Base-by-base conservation (phyloP, 1,140 invertebrate genomes). In the Panagrolaimus sp. region DNA sequence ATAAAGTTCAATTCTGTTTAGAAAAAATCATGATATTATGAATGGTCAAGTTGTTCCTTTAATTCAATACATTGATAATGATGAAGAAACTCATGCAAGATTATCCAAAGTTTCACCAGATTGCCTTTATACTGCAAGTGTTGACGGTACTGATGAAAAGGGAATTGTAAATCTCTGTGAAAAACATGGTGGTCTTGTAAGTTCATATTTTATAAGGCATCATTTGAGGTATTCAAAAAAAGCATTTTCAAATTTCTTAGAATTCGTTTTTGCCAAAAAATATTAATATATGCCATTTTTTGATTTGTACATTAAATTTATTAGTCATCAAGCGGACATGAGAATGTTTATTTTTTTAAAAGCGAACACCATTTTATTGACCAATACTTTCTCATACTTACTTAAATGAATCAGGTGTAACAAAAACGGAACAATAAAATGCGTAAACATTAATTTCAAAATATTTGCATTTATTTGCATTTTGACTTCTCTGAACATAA, bases 161-260 rank as follows among this genome's bases (percentile, higher is more conserved):
- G 68, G 70, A 24, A 81, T 83, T 68, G 76, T 83, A 43, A 82
- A 82, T 71, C 62, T 83, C 6, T 82, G 80, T 52, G 80, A 82
- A 24, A 58, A 47, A 14, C 73, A 82, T 48, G 71, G 73, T 45
- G 80, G 80, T 67, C 65, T 82, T 69, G 80, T 82, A 21, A 69
- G 78, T 83, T 15, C 52, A 38, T 38, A 4, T 38, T 7, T 38
- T 7, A 4, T 38, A 38, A 15, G 10, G 48, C 46, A 45, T 21
- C 46, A 14, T n/a, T 73, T 63, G n/a, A 14, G 69, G 28, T 10
- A 73, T n/a, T 70, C 10, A 17, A 28, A 44, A 74, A 65, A n/a
- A 1, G 15, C 24, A 74, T 48, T 32, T 28, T n/a, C 45, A 28
- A 15, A 71, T 38, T 38, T 38, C 32, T 38, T 2, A 7, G 32